These are phyloP conservation scores for Agelas oroides DNA, from an alignment of 37 sponge, comb jelly and placozoan species.

Conservation along the genomic window DNA sequence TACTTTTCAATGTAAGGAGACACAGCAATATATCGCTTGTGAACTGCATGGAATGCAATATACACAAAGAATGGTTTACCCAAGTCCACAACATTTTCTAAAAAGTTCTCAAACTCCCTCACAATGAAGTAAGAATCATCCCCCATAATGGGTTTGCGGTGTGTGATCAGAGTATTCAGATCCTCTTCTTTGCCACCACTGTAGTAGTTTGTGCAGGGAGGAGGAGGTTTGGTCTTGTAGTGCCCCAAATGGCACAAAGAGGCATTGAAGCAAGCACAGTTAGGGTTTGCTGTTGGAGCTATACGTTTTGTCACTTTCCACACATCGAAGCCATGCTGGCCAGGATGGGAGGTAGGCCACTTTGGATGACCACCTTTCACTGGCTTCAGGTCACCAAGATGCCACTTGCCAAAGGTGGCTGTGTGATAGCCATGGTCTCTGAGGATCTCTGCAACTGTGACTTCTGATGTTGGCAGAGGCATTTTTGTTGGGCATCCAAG, in stretches of 20 bases:
- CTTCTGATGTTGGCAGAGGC: slow-evolving; percentile 22
- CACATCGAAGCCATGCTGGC: slow-evolving; percentile 62
- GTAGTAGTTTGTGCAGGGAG: slow-evolving; percentile 60
- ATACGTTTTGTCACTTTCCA: slow-evolving; percentile 71
- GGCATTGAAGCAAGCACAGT: slow-evolving; percentile 74
- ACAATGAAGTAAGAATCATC: slow-evolving; percentile 71
- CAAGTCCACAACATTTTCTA: neutral
- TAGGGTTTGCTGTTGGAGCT: slow-evolving; percentile 68
- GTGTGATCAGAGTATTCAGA: neutral
- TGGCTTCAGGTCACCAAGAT: too few relatives aligned
- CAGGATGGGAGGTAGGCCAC: slow-evolving; percentile 50
- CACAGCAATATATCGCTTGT: slow-evolving; percentile 61
- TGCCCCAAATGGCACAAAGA: slow-evolving; percentile 41
- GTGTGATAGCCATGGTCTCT: too few relatives aligned
- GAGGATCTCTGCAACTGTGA: too few relatives aligned
- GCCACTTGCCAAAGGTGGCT: too few relatives aligned
- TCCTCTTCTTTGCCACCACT: too few relatives aligned
- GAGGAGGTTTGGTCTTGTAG: neutral
- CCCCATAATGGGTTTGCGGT: slow-evolving; percentile 8
- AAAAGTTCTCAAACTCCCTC: slow-evolving; percentile 23
- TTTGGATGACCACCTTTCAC: too few relatives aligned
- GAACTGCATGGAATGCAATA: slow-evolving; percentile 68
- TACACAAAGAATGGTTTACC: slow-evolving; percentile 68
- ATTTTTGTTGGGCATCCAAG: slow-evolving; percentile 26
- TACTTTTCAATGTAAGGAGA: neutral